Conservation (phyloP, 2,888 invertebrate species). For the Bimastos eiseni region DNA sequence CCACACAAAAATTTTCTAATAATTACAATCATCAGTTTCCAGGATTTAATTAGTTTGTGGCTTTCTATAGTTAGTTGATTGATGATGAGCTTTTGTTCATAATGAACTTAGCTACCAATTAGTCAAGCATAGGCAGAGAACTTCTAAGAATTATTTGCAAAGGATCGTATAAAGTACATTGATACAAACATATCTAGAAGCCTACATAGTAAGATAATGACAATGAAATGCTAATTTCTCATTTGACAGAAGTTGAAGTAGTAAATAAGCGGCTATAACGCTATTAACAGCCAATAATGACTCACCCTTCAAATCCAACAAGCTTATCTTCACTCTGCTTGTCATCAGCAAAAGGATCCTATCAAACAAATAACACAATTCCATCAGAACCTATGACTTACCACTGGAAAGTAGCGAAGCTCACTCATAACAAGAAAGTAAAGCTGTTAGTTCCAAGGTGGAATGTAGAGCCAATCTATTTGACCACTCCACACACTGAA, state of each 20-base stretch:
- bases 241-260: background rate
- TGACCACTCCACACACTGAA: too few species aligned
- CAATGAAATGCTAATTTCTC: background rate
- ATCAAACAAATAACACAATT: background rate
- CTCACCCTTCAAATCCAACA: conserved; percentile 39
- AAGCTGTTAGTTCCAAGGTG: too few species aligned
- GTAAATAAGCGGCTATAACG: background rate
- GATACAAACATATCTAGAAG: background rate
- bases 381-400: background rate
- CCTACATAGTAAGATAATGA: background rate
- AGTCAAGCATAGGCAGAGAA: too few species aligned
- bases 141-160: background rate
- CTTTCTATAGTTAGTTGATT: too few species aligned
- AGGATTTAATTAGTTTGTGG: too few species aligned
- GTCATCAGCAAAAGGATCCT: conserved; percentile 46
- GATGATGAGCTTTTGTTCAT: too few species aligned
- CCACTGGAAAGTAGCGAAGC: background rate
- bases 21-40: too few species aligned
- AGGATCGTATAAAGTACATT: background rate
- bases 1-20: too few species aligned
- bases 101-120: too few species aligned
- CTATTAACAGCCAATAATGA: background rate
- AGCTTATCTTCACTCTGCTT: conserved; percentile 42
- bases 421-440: too few species aligned
- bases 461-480: too few species aligned